phyloP scores from a whole-genome alignment of 2,888 invertebrate species.

The Isoperla grammatica region DNA sequence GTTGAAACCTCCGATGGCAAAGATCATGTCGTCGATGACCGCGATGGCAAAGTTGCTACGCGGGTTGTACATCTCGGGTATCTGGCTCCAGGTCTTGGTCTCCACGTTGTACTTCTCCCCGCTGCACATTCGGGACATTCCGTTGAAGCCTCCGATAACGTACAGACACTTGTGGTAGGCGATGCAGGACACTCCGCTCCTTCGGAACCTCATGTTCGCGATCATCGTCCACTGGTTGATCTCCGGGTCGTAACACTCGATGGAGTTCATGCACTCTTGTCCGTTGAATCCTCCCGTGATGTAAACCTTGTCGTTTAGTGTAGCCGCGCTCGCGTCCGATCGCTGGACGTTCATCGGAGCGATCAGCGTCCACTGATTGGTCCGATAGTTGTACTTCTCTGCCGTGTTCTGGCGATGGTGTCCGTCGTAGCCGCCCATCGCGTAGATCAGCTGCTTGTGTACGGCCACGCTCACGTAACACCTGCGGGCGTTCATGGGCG shows the following conservation, averaged over 20 bases:
- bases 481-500: slow-evolving; percentile 84
- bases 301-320: slow-evolving; percentile 69
- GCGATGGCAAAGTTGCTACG: slow-evolving; percentile 90
- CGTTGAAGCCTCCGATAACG: slow-evolving; percentile 74
- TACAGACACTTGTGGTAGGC: slow-evolving; percentile 73
- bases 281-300: slow-evolving; percentile 90
- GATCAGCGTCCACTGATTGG: slow-evolving; percentile 85
- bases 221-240: slow-evolving; percentile 79
- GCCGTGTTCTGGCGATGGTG: slow-evolving; percentile 80
- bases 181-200: slow-evolving; percentile 89
- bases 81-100: slow-evolving; percentile 72
- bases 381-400: slow-evolving; percentile 74
- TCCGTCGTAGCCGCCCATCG: slow-evolving; percentile 85
- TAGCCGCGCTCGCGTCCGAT: slow-evolving; percentile 86
- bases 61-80: slow-evolving; percentile 85
- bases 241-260: slow-evolving; percentile 72
- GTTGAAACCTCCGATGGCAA: slow-evolving; percentile 91
- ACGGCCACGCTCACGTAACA: slow-evolving; percentile 84
- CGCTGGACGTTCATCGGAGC: slow-evolving; percentile 83
- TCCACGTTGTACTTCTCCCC: slow-evolving; percentile 80
- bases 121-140: slow-evolving; percentile 81
- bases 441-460: slow-evolving; percentile 70
- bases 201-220: slow-evolving; percentile 72
- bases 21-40: slow-evolving; percentile 57
- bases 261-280: slow-evolving; percentile 76